Evolutionary conservation across 2,113 vertebrate species (phyloP).

Genomic region (Gymnorhina tibicen): DNA sequence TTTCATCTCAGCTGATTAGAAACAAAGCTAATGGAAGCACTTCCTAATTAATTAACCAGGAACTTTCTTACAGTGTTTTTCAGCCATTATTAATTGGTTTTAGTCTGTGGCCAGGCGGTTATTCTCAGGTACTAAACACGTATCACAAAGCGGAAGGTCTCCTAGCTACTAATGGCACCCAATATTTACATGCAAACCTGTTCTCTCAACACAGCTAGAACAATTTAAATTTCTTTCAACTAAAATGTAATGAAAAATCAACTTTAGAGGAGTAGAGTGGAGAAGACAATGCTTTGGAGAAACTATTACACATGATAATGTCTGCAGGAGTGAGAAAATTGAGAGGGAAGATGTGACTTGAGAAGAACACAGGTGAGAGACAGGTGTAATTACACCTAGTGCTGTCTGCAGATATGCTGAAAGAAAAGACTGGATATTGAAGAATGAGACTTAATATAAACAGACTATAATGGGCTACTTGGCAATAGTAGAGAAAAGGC

Average conservation of each 20-base stretch:
- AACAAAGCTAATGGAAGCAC: neutral
- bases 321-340: neutral
- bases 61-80: neutral
- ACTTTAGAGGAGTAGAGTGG: neutral
- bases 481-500: neutral
- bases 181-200: neutral
- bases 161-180: neutral
- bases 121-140: neutral
- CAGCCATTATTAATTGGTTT: neutral
- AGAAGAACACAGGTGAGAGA: neutral
- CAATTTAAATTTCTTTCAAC: neutral
- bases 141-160: neutral
- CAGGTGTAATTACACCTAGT: neutral
- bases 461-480: neutral
- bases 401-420: neutral
- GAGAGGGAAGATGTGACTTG: neutral
- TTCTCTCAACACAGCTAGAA: neutral
- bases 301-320: neutral
- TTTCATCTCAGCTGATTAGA: neutral
- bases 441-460: neutral
- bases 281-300: neutral
- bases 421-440: neutral
- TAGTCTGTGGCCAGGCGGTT: neutral
- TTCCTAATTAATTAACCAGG: neutral
- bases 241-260: neutral